Base-by-base conservation (phyloP, 2,113 vertebrate species). In the Apaloderma vittatum region DNA sequence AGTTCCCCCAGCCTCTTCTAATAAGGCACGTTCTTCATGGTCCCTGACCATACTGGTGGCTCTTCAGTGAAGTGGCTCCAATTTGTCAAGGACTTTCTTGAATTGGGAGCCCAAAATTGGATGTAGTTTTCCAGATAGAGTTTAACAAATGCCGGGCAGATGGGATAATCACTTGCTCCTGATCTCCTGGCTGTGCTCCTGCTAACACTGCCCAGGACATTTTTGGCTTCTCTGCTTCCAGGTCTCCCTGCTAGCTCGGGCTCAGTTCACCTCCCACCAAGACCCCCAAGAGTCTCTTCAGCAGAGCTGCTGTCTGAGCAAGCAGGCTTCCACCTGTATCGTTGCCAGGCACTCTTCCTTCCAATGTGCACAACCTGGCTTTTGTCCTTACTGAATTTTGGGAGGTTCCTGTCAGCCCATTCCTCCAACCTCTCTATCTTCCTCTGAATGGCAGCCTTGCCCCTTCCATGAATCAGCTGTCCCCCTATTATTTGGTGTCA, bases 331-430 rank as follows among this genome's bases (percentile, higher is more conserved):
- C 5, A 29, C 17, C 19, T 46, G 5, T 9, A 8, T 29, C 20
- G 6, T 10, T 48, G 45, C 5, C 58, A 82, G 21, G 3, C 4
- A 5, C 4, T 57, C 45, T 55, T 77, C 51, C 29, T 75, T 59
- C 43, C 55, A 37, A 15, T 0, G 0, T 9, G 6, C 21, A 40
- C 30, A 48, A 30, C 11, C 49, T 61, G 8, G 2, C 3, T 66
- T 70, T 90, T 51, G 23, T 66, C 55, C 10, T 15, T 11, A n/a
- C 0, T 70, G 59, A 65, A 34, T n/a, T 52, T 27, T 29, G 27
- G 43, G 27, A 83, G 11, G 12, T 10, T 71, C 51, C 51, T 19
- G 3, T 14, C 27, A 75, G 52, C 12, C 16, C 19, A 8, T 26
- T 79, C 46, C 30, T 59, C n/a, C 86, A 88, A n/a, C 19, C 17